A percentile compares a stretch with the other conserved stretches of the same genome.
Conservation (phyloP, 2,797 vertebrate genomes). For the Vespertilio murinus region DNA sequence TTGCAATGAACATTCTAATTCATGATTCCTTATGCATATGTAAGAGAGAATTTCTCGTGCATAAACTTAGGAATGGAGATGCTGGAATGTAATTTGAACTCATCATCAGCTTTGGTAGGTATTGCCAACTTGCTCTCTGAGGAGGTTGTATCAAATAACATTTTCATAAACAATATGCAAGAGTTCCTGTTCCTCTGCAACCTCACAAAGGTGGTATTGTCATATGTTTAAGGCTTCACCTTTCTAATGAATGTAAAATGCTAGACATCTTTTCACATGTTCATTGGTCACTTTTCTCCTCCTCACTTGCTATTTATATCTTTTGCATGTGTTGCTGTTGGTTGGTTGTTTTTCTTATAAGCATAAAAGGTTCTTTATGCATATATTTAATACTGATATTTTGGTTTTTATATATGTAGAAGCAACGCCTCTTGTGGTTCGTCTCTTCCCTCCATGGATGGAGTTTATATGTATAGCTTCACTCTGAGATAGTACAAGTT, state of each 20-base stretch:
- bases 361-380: neutral
- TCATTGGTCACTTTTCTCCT: neutral
- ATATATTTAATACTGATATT: neutral
- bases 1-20: constrained; percentile 1
- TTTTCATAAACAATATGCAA: neutral
- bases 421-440: neutral
- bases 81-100: neutral
- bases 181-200: neutral
- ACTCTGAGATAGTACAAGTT: neutral
- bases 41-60: neutral
- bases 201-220: neutral
- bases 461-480: neutral
- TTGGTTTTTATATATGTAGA: neutral
- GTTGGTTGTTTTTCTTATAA: neutral
- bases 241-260: neutral
- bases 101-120: neutral
- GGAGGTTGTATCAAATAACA: neutral
- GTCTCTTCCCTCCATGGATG: neutral
- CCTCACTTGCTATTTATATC: neutral
- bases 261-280: neutral
- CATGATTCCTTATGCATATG: neutral
- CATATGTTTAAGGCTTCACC: neutral
- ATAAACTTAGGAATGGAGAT: neutral
- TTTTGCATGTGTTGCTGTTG: neutral
- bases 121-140: neutral